These are phyloP conservation scores for Molossus molossus DNA, from an alignment of 2,797 vertebrate species.

Conservation along the genomic window DNA sequence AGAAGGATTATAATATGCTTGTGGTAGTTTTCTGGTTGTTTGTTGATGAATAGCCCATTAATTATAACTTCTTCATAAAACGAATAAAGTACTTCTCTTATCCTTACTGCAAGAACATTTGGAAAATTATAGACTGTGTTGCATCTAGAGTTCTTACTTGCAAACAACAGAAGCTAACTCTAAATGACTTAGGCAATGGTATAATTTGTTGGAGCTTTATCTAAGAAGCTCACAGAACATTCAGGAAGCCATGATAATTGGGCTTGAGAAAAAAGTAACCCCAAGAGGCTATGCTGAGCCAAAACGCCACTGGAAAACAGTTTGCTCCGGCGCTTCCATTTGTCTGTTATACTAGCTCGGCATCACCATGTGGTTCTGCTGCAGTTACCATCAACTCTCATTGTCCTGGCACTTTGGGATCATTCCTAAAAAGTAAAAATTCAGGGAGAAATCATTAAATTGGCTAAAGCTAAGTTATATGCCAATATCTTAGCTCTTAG, in stretches of 20 bases:
- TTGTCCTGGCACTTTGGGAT: background rate
- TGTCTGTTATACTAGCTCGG: background rate
- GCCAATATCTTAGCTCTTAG: background rate
- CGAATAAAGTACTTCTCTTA: background rate
- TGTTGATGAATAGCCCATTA: background rate
- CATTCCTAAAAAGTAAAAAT: background rate
- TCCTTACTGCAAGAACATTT: background rate
- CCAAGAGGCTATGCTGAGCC: background rate
- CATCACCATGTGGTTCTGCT: background rate
- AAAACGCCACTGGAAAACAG: background rate
- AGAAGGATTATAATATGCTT: background rate
- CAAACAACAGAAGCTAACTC: background rate
- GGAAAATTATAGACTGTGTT: background rate
- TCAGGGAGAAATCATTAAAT: background rate
- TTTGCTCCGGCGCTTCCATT: background rate
- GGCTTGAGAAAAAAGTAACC: background rate
- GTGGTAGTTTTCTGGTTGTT: background rate
- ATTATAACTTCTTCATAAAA: background rate
- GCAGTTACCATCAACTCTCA: background rate
- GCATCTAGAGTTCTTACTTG: background rate
- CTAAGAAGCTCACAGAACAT: background rate
- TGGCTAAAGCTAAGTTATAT: background rate
- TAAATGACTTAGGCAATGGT: background rate
- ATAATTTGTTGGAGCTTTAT: background rate
- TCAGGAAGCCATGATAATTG: background rate